Evolutionary conservation across 2,113 vertebrate species (phyloP), one percentile per base, ranked within the genome.

Genomic region (Hyla sarda): DNA sequence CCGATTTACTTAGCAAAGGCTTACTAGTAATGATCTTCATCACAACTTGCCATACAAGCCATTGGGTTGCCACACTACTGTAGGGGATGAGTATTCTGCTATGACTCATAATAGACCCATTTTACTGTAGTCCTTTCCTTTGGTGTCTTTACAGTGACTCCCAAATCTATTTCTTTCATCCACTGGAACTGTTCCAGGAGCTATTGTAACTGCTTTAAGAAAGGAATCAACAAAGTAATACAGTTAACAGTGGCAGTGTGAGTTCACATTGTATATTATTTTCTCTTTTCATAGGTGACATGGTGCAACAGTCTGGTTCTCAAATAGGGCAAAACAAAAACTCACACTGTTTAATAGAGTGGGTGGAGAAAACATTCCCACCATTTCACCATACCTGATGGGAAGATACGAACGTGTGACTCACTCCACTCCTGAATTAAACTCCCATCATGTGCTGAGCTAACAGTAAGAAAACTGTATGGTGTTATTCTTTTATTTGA

Each of bases 401-500:
- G 87, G 85, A 90, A 82, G 25, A 34, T 23, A 52, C 19, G 65
- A 84, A 75, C 41, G 54, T 76, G 72, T 90, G 90, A 90, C 88
- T 90, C 89, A 89, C 89, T 84, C 88, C 83, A 88, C 69, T 67
- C 90, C 90, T 89, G 69, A 37, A 88, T 89, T 90, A 88, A 91
- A 83, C 89, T 62, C 75, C 89, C 86, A 88, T 87, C 89, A 80
- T 87, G 58, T 83, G 45, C 88, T 89, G 85, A 82, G 88, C 87
- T 88, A 88, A 89, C 88, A 91, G 88, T 84, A 87, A 83, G 88
- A 90, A 87, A 91, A 89, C 83, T 85, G 84, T 90, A 88, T 85
- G 90, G 89, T 17, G 74, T 65, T 87, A 90, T 89, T 90, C 91
- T 87, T 23, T 3, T 90, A 87, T 89, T 92, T 91, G 88, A 90